These are phyloP conservation scores for Thomomys bottae DNA, from an alignment of 2,113 vertebrate genomes.

Conservation along the genomic window DNA sequence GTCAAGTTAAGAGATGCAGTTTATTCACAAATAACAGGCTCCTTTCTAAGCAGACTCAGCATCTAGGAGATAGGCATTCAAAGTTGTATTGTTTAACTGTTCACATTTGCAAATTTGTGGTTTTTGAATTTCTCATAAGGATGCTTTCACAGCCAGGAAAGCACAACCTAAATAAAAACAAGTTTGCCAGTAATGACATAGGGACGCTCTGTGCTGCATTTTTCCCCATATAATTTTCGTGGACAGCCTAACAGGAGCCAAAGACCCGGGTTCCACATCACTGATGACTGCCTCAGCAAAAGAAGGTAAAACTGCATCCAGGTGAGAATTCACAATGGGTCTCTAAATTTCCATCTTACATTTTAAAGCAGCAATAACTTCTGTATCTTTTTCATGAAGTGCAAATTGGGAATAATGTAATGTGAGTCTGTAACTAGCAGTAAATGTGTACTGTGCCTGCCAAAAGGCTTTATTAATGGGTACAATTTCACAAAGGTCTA, in stretches of 20 bases:
- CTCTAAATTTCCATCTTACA: constrained; percentile 41
- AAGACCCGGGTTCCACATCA: constrained; percentile 86
- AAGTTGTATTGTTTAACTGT: constrained; percentile 68
- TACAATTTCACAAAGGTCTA: not conserved
- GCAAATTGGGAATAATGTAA: not conserved
- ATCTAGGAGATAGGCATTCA: constrained; percentile 52
- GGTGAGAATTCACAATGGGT: constrained; percentile 78
- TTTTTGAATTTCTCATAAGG: constrained; percentile 79
- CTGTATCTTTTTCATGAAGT: constrained; percentile 58
- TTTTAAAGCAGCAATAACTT: constrained; percentile 79
- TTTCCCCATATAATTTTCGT: constrained; percentile 84
- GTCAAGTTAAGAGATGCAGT: constrained; percentile 66
- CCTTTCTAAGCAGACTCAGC: constrained; percentile 56
- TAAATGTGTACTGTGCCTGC: not conserved
- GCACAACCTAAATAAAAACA: constrained; percentile 82
- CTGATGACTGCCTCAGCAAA: constrained; percentile 36
- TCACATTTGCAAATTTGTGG: constrained; percentile 65
- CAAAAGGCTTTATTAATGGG: not conserved
- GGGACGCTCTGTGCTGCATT: constrained; percentile 84
- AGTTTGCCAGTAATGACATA: constrained; percentile 81
- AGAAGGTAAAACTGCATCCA: constrained; percentile 56
- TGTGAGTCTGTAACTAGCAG: not conserved
- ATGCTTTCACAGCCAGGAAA: constrained; percentile 79
- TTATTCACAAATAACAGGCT: constrained; percentile 68
- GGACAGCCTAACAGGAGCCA: constrained; percentile 88